Conservation (phyloP, 1,140 invertebrate species). For the Magallana angulata region DNA sequence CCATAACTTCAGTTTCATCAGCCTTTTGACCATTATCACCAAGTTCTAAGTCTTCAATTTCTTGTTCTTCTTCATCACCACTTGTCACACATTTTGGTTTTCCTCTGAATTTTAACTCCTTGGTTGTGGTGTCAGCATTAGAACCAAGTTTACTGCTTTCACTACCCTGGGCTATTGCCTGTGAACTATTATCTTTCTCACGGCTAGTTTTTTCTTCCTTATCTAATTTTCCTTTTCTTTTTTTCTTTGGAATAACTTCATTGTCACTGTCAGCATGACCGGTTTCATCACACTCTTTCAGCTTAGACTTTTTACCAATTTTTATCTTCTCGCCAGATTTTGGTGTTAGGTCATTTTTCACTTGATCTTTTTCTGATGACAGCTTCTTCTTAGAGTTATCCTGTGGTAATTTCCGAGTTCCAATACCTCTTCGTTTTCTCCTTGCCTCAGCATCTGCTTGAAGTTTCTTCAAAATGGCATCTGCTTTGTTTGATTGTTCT, state of each 20-base stretch:
- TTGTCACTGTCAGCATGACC: background rate
- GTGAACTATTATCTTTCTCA: background rate
- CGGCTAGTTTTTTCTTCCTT: background rate
- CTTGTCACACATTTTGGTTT: background rate
- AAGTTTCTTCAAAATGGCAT: conserved; percentile 59
- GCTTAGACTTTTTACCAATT: background rate
- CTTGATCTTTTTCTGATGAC: conserved; percentile 38
- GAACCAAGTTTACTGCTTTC: background rate
- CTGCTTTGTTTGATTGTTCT: conserved; percentile 39
- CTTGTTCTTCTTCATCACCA: conserved; percentile 31
- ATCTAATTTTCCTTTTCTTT: background rate
- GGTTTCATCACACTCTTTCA: background rate
- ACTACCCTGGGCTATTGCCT: background rate
- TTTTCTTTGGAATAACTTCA: background rate
- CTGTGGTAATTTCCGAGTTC: background rate
- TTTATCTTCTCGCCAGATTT: background rate
- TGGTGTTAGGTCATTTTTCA: conserved; percentile 15
- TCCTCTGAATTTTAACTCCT: background rate
- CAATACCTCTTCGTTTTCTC: background rate
- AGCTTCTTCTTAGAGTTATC: background rate
- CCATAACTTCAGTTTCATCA: conserved; percentile 32
- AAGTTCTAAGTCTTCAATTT: background rate
- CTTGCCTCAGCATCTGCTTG: conserved; percentile 58
- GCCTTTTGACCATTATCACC: conserved; percentile 23
- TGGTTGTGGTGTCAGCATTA: background rate